A percentile compares a stretch with the other conserved stretches of the same genome.
Conservation (phyloP, 2,888 invertebrate species). For the Pyrrhia umbra region DNA sequence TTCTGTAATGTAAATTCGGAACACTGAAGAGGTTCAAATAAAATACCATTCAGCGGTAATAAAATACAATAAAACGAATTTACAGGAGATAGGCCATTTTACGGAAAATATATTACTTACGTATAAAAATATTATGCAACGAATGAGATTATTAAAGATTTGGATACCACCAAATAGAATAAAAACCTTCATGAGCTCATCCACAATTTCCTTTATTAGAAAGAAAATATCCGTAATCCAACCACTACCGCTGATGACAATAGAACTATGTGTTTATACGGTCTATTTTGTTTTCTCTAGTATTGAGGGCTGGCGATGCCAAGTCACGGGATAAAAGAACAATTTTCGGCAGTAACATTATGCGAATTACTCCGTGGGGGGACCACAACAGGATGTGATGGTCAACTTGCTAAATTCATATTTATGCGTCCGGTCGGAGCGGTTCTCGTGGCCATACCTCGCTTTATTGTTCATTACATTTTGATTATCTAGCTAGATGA, state of each 20-base stretch:
- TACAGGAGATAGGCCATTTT: not conserved
- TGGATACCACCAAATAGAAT: conserved; percentile 1
- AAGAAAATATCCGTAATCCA: conserved; percentile 24
- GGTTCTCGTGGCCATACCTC: conserved; percentile 53
- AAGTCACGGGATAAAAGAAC: conserved; percentile 62
- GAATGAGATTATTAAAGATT: conserved; percentile 11
- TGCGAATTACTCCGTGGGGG: conserved; percentile 65
- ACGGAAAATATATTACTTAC: not conserved
- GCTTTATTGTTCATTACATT: conserved; percentile 54
- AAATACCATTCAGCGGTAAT: conserved; percentile 7
- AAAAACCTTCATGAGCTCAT: conserved; percentile 11
- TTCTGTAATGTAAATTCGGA: conserved; percentile 24
- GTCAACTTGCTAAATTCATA: conserved; percentile 82
- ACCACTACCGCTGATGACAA: conserved; percentile 23
- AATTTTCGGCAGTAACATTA: conserved; percentile 63
- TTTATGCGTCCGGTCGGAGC: conserved; percentile 81
- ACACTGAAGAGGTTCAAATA: conserved; percentile 26
- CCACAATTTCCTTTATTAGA: conserved; percentile 15
- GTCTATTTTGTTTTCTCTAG: conserved; percentile 39
- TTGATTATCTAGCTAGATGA: conserved; percentile 50
- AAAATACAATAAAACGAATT: conserved; percentile 7
- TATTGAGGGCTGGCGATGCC: conserved; percentile 33
- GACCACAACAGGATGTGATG: conserved; percentile 72
- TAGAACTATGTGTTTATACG: conserved; percentile 20
- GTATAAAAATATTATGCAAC: not conserved